Conservation (phyloP, 2,113 vertebrate genomes). For the Mesitornis unicolor region DNA sequence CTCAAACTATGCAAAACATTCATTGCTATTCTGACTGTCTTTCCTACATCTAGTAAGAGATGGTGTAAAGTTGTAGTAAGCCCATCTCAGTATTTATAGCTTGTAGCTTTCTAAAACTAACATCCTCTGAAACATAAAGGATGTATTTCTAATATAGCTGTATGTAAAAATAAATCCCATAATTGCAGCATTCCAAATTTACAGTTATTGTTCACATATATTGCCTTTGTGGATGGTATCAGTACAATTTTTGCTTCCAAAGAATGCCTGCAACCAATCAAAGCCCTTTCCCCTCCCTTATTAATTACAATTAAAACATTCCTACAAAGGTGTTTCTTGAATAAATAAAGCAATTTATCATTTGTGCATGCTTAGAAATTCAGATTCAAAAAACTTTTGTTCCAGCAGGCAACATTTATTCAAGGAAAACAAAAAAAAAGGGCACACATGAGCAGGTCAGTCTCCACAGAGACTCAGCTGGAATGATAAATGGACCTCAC, state of each 20-base stretch:
- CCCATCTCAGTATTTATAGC: neutral
- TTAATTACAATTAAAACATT: conserved; percentile 55
- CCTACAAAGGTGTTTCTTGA: conserved; percentile 16
- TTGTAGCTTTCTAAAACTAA: neutral
- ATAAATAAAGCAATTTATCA: conserved; percentile 50
- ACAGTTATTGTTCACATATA: neutral
- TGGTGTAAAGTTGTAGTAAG: neutral
- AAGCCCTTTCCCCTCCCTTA: neutral
- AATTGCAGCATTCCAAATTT: neutral
- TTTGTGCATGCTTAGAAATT: neutral
- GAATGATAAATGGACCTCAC: conserved; percentile 22
- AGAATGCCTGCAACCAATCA: neutral
- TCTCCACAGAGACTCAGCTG: neutral
- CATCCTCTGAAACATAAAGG: neutral
- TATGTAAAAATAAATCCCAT: neutral
- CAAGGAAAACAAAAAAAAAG: neutral
- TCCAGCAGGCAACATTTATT: conserved; percentile 13
- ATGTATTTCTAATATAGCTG: neutral
- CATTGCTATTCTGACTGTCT: neutral
- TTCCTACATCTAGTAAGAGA: neutral
- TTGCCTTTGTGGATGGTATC: neutral
- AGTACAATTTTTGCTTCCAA: neutral
- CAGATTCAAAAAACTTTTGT: neutral
- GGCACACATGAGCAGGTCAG: neutral
- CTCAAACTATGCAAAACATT: neutral